Evolutionary conservation across 2,888 invertebrate species (phyloP).

Genomic region (Cynaeus angustus): DNA sequence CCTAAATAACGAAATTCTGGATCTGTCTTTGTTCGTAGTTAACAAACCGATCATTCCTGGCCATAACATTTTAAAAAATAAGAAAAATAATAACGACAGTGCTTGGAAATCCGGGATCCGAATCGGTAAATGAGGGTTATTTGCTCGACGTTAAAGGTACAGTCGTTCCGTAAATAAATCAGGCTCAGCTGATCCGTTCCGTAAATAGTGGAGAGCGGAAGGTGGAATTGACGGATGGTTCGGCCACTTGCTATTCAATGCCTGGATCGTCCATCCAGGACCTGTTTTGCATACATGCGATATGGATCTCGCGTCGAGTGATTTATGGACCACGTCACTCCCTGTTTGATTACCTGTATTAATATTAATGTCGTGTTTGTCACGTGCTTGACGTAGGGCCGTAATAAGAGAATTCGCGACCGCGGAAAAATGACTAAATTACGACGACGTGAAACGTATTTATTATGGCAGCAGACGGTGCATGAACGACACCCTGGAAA

Average conservation of each 20-base stretch:
- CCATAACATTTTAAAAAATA: neutral
- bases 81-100: conserved; percentile 11
- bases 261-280: conserved; percentile 54
- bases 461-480: conserved; percentile 12
- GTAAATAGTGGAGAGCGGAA: conserved; percentile 49
- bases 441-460: conserved; percentile 3
- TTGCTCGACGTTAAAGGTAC: conserved; percentile 31
- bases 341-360: conserved; percentile 58
- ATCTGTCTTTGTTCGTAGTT: conserved; percentile 42
- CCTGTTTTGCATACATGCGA: conserved; percentile 58
- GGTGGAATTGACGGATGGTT: conserved; percentile 57
- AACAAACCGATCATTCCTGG: conserved; percentile 46
- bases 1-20: conserved; percentile 49
- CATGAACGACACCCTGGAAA: neutral
- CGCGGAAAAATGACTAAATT: conserved; percentile 17
- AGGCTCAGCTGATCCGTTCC: conserved; percentile 49
- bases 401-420: conserved; percentile 21
- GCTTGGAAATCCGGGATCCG: conserved; percentile 10
- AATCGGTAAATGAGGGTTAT: conserved; percentile 33
- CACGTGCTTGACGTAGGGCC: conserved; percentile 16
- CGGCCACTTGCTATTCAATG: conserved; percentile 57
- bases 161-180: conserved; percentile 44
- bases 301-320: conserved; percentile 56
- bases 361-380: conserved; percentile 56
- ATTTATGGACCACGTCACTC: conserved; percentile 55